Percentiles rank a stretch among this genome's conserved stretches.
Evolutionary conservation across 2,888 invertebrate genomes (phyloP).

Genomic region (Mesorhabditis sp.): DNA sequence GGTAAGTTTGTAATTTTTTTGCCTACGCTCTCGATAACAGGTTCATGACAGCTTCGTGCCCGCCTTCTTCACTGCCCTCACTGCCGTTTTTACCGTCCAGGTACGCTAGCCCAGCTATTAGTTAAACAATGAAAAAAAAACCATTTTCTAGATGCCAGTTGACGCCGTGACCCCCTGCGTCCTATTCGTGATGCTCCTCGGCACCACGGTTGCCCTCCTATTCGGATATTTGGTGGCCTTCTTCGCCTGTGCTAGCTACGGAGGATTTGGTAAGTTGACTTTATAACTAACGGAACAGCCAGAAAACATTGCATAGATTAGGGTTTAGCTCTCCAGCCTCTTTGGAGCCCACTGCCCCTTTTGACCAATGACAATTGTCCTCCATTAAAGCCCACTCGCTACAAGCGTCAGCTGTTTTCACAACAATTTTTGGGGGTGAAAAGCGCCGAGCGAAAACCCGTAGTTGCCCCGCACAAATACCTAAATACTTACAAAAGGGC

Average conservation of each 20-base stretch:
- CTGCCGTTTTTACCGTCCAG: neutral
- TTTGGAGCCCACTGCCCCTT: no score
- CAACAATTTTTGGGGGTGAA: no score
- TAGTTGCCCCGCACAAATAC: no score
- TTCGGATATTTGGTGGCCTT: neutral
- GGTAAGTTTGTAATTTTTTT: slow-evolving; percentile 14
- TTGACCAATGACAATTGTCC: no score
- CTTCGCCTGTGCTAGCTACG: slow-evolving; percentile 1
- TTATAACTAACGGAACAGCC: no score
- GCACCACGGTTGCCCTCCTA: neutral
- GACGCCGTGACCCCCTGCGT: neutral
- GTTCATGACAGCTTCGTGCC: neutral
- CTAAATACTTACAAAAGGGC: no score
- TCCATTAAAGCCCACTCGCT: no score
- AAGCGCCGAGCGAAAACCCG: no score
- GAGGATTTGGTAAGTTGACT: neutral
- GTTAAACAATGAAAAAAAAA: no score
- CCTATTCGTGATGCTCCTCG: neutral
- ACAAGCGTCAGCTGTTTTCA: no score
- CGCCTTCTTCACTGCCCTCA: neutral
- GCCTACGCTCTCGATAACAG: neutral
- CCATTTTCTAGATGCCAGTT: neutral
- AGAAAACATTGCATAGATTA: no score
- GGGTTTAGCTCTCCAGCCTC: no score
- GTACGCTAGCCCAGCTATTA: neutral